Base-by-base conservation (phyloP, 2,888 invertebrate species). In the Eupithecia insigniata region DNA sequence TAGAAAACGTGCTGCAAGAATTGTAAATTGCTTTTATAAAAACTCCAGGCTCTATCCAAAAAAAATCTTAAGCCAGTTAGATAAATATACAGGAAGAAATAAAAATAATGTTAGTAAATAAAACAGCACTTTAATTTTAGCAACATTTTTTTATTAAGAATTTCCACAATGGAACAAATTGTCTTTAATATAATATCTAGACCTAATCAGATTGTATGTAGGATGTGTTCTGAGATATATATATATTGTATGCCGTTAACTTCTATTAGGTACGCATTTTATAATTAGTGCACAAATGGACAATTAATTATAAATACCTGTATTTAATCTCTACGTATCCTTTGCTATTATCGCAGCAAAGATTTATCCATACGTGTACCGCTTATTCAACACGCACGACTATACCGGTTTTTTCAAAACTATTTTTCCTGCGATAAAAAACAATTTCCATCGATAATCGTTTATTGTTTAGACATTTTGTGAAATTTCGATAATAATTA, bases 61-160 rank as follows among this genome's bases (percentile, higher is more conserved):
- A 46, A 46, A 46, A n/a, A 22, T 2, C n/a, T n/a, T n/a, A n/a
- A n/a, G n/a, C n/a, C n/a, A n/a, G n/a, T n/a, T n/a, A n/a, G n/a
- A n/a, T 16, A 61, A 60, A 60, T 2, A 30, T 0, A 46, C 0
- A 16, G 32, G 28, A 32, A 30, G 16, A 2, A 26, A 12, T 10
- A 55, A 28, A 18, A 60, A 61, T 32, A 22, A 10, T 22, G 5
- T 64, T 10, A 1, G 7, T 71, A 79, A 89, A 90, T 89, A 86
- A 92, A 91, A 90, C 86, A 84, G 84, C 83, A 79, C 70, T 65
- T 65, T 81, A 89, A 92, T 92, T 94, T 94, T 94, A 94, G 93
- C 93, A 94, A 94, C 94, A 94, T 93, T 94, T 94, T 93, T 94
- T 94, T 94, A 94, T 94, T 94, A 93, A 93, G 94, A 94, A 93